Evolutionary conservation across 2,113 vertebrate species (phyloP).

Genomic region (Sphaerodactylus townsendi): DNA sequence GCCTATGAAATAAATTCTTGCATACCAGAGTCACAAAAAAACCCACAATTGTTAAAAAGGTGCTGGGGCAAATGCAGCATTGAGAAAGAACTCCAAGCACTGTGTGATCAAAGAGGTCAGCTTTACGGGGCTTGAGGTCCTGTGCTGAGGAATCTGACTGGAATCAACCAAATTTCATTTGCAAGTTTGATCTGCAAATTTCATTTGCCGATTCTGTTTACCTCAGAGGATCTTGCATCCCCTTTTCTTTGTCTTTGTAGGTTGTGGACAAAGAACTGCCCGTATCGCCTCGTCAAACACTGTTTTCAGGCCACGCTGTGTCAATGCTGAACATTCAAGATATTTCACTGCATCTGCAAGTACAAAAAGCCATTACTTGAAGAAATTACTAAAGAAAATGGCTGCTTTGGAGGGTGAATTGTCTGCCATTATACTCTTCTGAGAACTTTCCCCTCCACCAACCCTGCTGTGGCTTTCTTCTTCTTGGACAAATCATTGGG

Average conservation of each 20-base stretch:
- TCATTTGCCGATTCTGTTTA: slow-evolving; percentile 37
- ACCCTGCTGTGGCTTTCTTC: too few relatives aligned
- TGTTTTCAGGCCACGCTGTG: slow-evolving; percentile 88
- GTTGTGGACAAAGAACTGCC: slow-evolving; percentile 88
- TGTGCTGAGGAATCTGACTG: not conserved
- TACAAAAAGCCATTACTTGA: not conserved
- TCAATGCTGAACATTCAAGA: slow-evolving; percentile 90
- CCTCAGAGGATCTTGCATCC: slow-evolving; percentile 81
- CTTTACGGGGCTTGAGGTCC: not conserved
- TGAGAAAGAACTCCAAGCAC: not conserved
- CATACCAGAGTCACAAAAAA: not conserved
- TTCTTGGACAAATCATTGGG: too few relatives aligned
- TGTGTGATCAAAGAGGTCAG: not conserved
- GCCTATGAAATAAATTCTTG: too few relatives aligned
- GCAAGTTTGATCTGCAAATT: too few relatives aligned
- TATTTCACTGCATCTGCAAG: slow-evolving; percentile 87
- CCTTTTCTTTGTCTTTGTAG: slow-evolving; percentile 80
- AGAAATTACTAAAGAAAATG: too few relatives aligned
- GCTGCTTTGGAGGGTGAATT: too few relatives aligned
- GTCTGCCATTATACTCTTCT: too few relatives aligned
- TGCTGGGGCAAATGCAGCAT: not conserved
- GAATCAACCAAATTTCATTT: not conserved
- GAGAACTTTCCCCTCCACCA: too few relatives aligned
- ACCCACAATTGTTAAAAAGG: not conserved
- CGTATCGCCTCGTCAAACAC: slow-evolving; percentile 93